A percentile compares a stretch with the other conserved stretches of the same genome.
These are phyloP conservation scores for Nesidiocoris tenuis DNA, from an alignment of 2,888 invertebrate species.

Conservation along the genomic window DNA sequence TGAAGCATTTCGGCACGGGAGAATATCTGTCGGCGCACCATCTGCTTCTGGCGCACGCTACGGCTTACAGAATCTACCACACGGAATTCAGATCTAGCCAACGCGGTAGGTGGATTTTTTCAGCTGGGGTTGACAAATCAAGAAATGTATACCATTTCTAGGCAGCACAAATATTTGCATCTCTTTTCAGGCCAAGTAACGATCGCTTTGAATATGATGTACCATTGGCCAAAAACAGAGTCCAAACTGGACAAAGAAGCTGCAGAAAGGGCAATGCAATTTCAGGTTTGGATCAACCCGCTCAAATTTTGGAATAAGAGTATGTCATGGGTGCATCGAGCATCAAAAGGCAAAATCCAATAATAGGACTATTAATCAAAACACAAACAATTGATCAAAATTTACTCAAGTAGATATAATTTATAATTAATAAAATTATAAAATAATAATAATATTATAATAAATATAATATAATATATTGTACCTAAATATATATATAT, in stretches of 20 bases:
- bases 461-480: too few species aligned
- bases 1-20: conserved; percentile 59
- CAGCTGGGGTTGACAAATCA: background rate
- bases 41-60: conserved; percentile 65
- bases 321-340: too few species aligned
- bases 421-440: too few species aligned
- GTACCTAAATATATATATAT: too few species aligned
- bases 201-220: conserved; percentile 61
- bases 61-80: conserved; percentile 64
- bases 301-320: too few species aligned
- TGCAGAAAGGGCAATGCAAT: conserved; percentile 60
- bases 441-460: too few species aligned
- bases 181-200: conserved; percentile 60
- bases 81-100: conserved; percentile 59
- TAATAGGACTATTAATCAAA: too few species aligned
- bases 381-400: too few species aligned
- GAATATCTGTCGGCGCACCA: conserved; percentile 66
- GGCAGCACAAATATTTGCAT: background rate
- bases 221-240: conserved; percentile 61
- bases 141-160: background rate
- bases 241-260: conserved; percentile 59
- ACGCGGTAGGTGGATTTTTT: conserved; percentile 55
- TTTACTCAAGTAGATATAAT: too few species aligned
- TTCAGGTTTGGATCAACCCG: conserved; percentile 59
- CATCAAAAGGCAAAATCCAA: too few species aligned